These are phyloP conservation scores for Drosophila vallismaia DNA, from an alignment of 2,888 invertebrate species.

Conservation along the genomic window DNA sequence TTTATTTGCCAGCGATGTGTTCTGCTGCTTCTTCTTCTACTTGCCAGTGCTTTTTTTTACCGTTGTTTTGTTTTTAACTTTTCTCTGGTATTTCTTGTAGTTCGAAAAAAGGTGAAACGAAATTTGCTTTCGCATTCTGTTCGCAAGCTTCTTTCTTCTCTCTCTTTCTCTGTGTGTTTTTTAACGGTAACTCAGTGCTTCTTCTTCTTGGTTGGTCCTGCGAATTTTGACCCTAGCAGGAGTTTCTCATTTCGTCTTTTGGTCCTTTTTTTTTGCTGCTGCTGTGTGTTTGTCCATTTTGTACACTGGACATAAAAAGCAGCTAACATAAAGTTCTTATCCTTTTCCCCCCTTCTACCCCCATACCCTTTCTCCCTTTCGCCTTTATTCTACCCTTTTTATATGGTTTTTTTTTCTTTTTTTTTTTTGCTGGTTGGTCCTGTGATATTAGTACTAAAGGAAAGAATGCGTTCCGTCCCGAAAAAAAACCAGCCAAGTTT, in stretches of 20 bases:
- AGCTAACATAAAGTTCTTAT: slow-evolving; percentile 39
- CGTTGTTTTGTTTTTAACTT: slow-evolving; percentile 39
- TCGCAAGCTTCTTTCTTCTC: slow-evolving; percentile 30
- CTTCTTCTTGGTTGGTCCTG: background rate
- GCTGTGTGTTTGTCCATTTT: slow-evolving; percentile 35
- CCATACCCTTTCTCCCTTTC: background rate
- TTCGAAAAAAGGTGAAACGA: slow-evolving; percentile 34
- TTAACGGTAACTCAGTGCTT: slow-evolving; percentile 10
- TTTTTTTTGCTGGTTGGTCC: background rate
- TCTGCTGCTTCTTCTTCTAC: slow-evolving; percentile 42
- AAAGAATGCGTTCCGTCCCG: slow-evolving; percentile 33
- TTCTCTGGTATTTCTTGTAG: slow-evolving; percentile 47
- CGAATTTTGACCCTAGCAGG: slow-evolving; percentile 30
- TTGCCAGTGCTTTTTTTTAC: slow-evolving; percentile 17
- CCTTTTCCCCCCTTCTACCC: background rate
- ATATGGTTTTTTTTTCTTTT: background rate
- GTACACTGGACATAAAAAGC: slow-evolving; percentile 48
- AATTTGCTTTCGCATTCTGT: slow-evolving; percentile 38
- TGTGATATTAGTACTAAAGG: slow-evolving; percentile 45
- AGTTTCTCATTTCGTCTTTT: slow-evolving; percentile 16
- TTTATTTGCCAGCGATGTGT: slow-evolving; percentile 57
- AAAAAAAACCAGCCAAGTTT: slow-evolving; percentile 15
- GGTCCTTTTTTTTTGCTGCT: slow-evolving; percentile 6
- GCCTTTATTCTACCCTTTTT: slow-evolving; percentile 16
- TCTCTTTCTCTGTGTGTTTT: slow-evolving; percentile 14